Base-by-base conservation (phyloP, 2,888 invertebrate genomes). In the Heteromurus nitidus region DNA sequence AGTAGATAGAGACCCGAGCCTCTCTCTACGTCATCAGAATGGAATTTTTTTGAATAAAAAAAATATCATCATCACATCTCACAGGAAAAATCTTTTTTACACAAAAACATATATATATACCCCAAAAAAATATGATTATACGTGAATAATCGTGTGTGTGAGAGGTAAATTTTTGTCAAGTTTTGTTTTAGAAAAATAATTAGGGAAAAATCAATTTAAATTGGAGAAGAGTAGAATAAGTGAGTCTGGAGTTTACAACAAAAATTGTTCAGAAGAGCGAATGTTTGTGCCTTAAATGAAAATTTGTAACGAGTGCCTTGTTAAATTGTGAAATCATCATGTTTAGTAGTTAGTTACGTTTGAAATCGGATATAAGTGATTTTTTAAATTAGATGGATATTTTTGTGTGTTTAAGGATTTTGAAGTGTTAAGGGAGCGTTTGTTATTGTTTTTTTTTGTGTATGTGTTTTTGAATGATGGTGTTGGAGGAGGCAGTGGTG, bases 21-120 rank as follows among this genome's bases (percentile, higher is more conserved):
- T 13, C 36, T 5, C 13, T 36, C 44, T 62, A 86, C 85, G 84
- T 85, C 85, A 85, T 84, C 76, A 82, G 84, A 83, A 75, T 80
- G 86, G 86, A 86, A 86, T 86, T 83, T 84, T 69, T 75, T 65
- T 36, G 24, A 42, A 24, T n/a, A 65, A 42, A 65, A 65, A 26
- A 65, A 20, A 22, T 84, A 80, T 72, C 13, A 36, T 36, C 36
- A 13, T 36, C n/a, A n/a, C n/a, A n/a, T 70, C 82, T 83, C n/a
- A 22, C 65, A 30, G 11, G 20, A 47, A 16, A 16, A 13, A 70
- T n/a, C 9, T 64, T 42, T 50, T 36, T 70, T 69, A 62, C 36
- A 36, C 36, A 36, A 36, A 13, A 36, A 36, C 36, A 36, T n/a
- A n/a, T n/a, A n/a, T n/a, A n/a, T n/a, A n/a, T n/a, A n/a, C n/a